Evolutionary conservation across 2,797 vertebrate species (phyloP), one percentile per base, ranked within the genome.

Genomic region (Thaleichthys pacificus): DNA sequence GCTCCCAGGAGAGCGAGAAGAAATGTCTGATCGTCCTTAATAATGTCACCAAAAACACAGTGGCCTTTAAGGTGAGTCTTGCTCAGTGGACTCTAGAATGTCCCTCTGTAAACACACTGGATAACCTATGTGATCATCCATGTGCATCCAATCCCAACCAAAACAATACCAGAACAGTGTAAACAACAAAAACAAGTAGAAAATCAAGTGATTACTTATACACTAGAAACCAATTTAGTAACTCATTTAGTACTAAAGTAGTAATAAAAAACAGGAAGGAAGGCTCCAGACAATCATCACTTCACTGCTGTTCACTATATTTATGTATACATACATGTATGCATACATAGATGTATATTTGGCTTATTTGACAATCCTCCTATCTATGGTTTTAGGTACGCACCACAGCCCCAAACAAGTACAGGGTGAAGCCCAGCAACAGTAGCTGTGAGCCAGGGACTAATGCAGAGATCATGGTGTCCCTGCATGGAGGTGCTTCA

Each of bases 351-450:
- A 30, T 35, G 32, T n/a, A 11, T 22, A 22, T 22, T 58, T n/a
- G 22, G 2, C 19, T 22, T 58, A 56, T 56, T n/a, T 21, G 11
- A n/a, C 5, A 22, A 21, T 0, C 26, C 67, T 22, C 21, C 5
- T 56, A 12, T 58, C 17, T 57, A 62, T 35, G 9, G 11, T 32
- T 14, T 5, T 77, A 96, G 95, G 95, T 96, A 62, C 92, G 94
- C 82, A 95, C 95, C 66, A 95, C 95, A 49, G 95, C 94, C 61
- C 94, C 95, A 42, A 94, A 95, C 77, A 95, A 93, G 72, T 94
- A 95, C 81, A 89, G 93, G 73, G 94, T 95, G 66, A 96, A 96
- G 73, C 93, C 94, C 14, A 94, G 95, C 77, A 95, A 92, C 74
- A 94, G 93, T 84, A 93, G 91, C 86, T 94, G 93, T 85, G 94